phyloP scores from a whole-genome alignment of 1,140 invertebrate genomes.

The Andricus grossulariae region DNA sequence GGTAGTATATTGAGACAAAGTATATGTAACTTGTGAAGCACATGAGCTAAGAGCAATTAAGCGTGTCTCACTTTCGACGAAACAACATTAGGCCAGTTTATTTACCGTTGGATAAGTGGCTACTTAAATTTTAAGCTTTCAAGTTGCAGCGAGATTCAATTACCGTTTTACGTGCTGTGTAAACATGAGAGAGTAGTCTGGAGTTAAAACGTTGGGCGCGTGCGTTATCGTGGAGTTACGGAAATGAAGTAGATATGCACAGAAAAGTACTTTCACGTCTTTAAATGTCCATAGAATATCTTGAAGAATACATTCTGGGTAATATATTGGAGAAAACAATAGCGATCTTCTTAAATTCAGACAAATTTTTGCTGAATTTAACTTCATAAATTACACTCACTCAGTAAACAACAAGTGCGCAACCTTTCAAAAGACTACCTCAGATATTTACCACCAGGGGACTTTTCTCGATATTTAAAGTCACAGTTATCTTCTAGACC shows the following conservation, averaged over 20 bases:
- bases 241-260: slow-evolving; percentile 35
- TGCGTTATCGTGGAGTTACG: slow-evolving; percentile 19
- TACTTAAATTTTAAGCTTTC: slow-evolving; percentile 63
- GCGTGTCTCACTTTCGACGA: slow-evolving; percentile 45
- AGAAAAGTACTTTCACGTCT: background rate
- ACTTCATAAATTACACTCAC: too few species aligned
- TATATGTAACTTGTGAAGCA: background rate
- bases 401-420: too few species aligned
- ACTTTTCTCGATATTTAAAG: too few species aligned
- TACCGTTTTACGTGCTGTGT: slow-evolving; percentile 56
- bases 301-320: background rate
- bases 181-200: slow-evolving; percentile 54
- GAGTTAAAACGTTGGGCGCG: slow-evolving; percentile 44
- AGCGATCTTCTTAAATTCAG: too few species aligned
- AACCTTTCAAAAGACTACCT: too few species aligned
- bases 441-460: too few species aligned
- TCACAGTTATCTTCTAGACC: too few species aligned
- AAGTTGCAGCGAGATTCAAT: slow-evolving; percentile 60
- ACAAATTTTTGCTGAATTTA: too few species aligned
- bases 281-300: slow-evolving; percentile 3
- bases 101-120: slow-evolving; percentile 53
- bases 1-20: background rate
- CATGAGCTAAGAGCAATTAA: slow-evolving; percentile 42
- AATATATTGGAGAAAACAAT: too few species aligned
- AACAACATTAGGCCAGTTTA: slow-evolving; percentile 58